Percentiles rank a stretch among this genome's conserved stretches.
These are phyloP conservation scores for Scrobipalpa atriplicella DNA, from an alignment of 2,888 invertebrate species.

Conservation along the genomic window DNA sequence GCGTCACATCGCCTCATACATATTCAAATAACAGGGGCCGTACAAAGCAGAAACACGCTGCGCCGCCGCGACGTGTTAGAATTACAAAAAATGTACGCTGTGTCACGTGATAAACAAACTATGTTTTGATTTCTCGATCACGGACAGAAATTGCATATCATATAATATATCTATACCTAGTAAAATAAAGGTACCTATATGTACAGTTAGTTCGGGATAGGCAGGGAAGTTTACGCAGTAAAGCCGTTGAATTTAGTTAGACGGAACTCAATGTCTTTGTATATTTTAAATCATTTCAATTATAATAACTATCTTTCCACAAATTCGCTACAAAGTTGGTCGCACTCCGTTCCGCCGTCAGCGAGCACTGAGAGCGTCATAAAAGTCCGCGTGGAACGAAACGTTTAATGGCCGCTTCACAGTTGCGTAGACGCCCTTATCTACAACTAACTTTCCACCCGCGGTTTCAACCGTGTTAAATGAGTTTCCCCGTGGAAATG, in stretches of 20 bases:
- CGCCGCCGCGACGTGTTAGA: slow-evolving; percentile 70
- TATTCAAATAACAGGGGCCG: slow-evolving; percentile 73
- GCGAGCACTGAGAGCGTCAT: slow-evolving; percentile 53
- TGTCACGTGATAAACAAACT: slow-evolving; percentile 62
- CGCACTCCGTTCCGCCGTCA: slow-evolving; percentile 47
- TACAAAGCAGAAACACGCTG: slow-evolving; percentile 75
- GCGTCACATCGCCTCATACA: slow-evolving; percentile 67
- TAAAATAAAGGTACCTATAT: no score
- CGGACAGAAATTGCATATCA: no score
- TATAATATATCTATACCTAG: no score
- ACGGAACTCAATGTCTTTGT: neutral
- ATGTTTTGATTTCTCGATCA: slow-evolving; percentile 44
- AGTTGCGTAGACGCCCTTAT: slow-evolving; percentile 42
- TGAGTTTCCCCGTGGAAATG: no score
- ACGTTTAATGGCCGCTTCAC: slow-evolving; percentile 51
- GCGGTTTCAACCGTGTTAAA: no score
- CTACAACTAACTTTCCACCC: no score
- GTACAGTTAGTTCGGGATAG: no score
- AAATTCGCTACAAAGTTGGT: slow-evolving; percentile 51
- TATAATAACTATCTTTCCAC: slow-evolving; percentile 33
- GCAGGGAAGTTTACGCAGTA: no score
- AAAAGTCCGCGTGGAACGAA: slow-evolving; percentile 56
- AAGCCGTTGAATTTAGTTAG: no score
- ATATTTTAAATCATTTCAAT: neutral
- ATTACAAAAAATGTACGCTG: slow-evolving; percentile 63